Evolutionary conservation across 2,113 vertebrate genomes (phyloP).

Genomic region (Myxocyprinus asiaticus): DNA sequence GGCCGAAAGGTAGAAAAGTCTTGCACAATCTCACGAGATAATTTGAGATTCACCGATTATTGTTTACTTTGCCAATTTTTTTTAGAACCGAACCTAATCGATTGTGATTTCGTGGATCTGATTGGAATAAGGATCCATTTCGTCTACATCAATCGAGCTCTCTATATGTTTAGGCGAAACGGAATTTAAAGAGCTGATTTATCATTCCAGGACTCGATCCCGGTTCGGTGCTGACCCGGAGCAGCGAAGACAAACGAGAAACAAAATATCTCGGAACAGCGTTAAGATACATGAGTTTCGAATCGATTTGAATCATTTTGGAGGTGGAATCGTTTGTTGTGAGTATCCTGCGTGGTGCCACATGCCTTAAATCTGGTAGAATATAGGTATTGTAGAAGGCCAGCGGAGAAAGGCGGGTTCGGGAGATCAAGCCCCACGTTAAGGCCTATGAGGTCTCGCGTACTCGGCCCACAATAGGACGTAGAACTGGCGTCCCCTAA

Average conservation of each 20-base stretch:
- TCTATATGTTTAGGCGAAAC: conserved; percentile 48
- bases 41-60: conserved; percentile 79
- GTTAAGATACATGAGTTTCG: conserved; percentile 3
- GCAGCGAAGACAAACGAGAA: conserved; percentile 46
- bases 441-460: conserved; percentile 67
- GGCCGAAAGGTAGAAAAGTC: conserved; percentile 65
- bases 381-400: conserved; percentile 65
- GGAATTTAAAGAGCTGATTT: conserved; percentile 66
- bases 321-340: conserved; percentile 62
- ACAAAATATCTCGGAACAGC: not conserved
- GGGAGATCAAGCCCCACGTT: conserved; percentile 64
- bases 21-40: conserved; percentile 79
- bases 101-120: conserved; percentile 72
- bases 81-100: conserved; percentile 78
- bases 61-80: conserved; percentile 82
- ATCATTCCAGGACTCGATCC: conserved; percentile 51
- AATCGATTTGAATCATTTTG: conserved; percentile 26
- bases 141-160: conserved; percentile 50
- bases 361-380: conserved; percentile 59
- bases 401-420: conserved; percentile 63
- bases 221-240: conserved; percentile 59
- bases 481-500: conserved; percentile 49
- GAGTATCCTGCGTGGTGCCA: conserved; percentile 45
- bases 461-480: conserved; percentile 59
- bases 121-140: conserved; percentile 54